A percentile compares a stretch with the other conserved stretches of the same genome.
Conservation (phyloP, 2,888 invertebrate species). For the Oxycera nigricornis region DNA sequence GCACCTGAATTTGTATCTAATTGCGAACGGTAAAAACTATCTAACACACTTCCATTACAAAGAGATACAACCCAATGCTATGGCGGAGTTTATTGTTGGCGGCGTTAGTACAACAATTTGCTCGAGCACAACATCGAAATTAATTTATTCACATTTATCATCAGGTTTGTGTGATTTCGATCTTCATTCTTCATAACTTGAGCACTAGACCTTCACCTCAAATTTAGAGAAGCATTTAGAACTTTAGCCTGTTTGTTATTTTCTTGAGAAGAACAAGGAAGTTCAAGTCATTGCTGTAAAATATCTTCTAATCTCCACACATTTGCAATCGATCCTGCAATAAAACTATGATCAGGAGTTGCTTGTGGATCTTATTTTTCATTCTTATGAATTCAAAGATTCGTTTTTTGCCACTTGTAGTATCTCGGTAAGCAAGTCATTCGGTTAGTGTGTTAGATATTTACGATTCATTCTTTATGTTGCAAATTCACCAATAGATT, state of each 20-base stretch:
- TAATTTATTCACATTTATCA: constrained; percentile 26
- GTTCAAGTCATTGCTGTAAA: constrained; percentile 7
- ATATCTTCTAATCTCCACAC: not conserved
- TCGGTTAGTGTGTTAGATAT: not conserved
- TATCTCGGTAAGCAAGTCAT: not conserved
- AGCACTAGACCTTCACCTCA: not conserved
- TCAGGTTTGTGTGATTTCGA: not conserved
- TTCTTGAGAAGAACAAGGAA: constrained; percentile 14
- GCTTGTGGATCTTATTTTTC: too few species aligned
- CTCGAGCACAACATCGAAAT: too few species aligned
- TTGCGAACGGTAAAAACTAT: not conserved
- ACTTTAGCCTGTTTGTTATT: not conserved
- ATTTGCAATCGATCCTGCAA: not conserved
- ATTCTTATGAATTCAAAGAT: not conserved
- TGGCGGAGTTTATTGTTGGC: not conserved
- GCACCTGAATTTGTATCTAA: constrained; percentile 19
- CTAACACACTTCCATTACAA: not conserved
- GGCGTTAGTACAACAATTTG: too few species aligned
- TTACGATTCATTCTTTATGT: not conserved
- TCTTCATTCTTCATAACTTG: not conserved
- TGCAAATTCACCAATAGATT: too few species aligned
- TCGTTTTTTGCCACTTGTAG: not conserved
- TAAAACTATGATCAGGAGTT: not conserved
- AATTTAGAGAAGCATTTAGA: not conserved
- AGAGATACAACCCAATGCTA: not conserved